Evolutionary conservation across 23 tunicate genomes (phyloP).

Genomic region (Ciona savignyi): DNA sequence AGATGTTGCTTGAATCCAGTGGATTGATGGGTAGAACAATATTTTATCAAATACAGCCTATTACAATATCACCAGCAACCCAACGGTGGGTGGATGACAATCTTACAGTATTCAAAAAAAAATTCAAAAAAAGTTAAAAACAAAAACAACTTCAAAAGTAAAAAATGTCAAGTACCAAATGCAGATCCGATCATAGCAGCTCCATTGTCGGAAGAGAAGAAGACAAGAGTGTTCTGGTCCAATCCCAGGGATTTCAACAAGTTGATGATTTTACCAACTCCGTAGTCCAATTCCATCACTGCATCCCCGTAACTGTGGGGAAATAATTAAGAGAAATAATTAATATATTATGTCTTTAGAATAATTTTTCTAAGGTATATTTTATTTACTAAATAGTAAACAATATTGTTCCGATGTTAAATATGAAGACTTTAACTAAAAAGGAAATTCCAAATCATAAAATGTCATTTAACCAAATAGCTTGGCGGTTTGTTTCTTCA

Average conservation of each 20-base stretch:
- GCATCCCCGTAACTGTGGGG: slow-evolving; percentile 76
- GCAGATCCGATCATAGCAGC: slow-evolving; percentile 65
- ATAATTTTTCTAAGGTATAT: too few species aligned
- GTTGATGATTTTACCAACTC: slow-evolving; percentile 62
- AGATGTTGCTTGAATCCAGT: too few species aligned
- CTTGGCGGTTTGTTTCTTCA: too few species aligned
- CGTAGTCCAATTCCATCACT: slow-evolving; percentile 81
- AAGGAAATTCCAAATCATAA: too few species aligned
- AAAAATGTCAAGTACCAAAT: slow-evolving; percentile 21
- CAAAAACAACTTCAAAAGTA: neutral
- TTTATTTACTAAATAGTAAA: too few species aligned
- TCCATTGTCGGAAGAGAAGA: slow-evolving; percentile 96
- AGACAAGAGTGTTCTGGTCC: slow-evolving; percentile 76
- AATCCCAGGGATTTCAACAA: slow-evolving; percentile 35
- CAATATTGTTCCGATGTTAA: too few species aligned
- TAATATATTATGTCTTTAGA: too few species aligned
- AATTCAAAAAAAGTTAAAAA: neutral
- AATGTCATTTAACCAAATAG: too few species aligned
- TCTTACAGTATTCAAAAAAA: too few species aligned
- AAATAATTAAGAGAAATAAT: neutral
- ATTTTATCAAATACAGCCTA: too few species aligned
- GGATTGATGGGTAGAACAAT: too few species aligned
- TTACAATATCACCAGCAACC: neutral
- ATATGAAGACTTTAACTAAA: too few species aligned
- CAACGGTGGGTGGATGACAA: neutral